These are phyloP conservation scores for Parazoanthus darwini DNA, from an alignment of 92 coral and sea anemone genomes.

Conservation along the genomic window DNA sequence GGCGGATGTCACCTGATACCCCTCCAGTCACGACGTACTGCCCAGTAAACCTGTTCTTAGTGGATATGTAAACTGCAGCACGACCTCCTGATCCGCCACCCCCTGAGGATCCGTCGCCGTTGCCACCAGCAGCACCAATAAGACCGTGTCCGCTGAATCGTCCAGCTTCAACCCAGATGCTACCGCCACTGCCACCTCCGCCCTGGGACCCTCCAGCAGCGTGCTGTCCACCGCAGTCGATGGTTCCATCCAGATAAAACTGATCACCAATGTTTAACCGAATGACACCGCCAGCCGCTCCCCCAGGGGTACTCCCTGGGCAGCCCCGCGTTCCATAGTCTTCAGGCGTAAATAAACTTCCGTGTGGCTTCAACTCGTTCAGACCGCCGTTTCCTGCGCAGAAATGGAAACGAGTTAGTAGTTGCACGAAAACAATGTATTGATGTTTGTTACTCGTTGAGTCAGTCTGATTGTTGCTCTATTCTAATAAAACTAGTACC, in stretches of 20 bases:
- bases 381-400: conserved; percentile 19
- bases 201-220: conserved; percentile 42
- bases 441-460: too few relatives aligned
- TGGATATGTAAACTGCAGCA: conserved; percentile 46
- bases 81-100: conserved; percentile 79
- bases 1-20: conserved; percentile 44
- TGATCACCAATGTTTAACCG: conserved; percentile 54
- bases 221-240: conserved; percentile 43
- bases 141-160: conserved; percentile 59
- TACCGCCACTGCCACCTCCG: conserved; percentile 82
- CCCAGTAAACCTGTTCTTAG: conserved; percentile 53
- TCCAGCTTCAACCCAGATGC: conserved; percentile 49
- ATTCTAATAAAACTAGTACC: too few relatives aligned
- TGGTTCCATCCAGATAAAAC: conserved; percentile 60
- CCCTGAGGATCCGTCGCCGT: conserved; percentile 47
- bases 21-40: conserved; percentile 55
- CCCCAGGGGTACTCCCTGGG: conserved; percentile 50
- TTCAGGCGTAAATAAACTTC: conserved; percentile 57
- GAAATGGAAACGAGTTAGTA: not conserved
- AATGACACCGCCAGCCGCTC: conserved; percentile 62
- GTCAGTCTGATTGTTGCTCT: too few relatives aligned
- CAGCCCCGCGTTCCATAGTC: conserved; percentile 68
- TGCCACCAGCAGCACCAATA: conserved; percentile 52
- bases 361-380: conserved; percentile 50
- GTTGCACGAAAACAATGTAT: not conserved